Evolutionary conservation across 2,888 invertebrate genomes (phyloP), one percentile per base, ranked within the genome.

Genomic region (Germaria angustata): DNA sequence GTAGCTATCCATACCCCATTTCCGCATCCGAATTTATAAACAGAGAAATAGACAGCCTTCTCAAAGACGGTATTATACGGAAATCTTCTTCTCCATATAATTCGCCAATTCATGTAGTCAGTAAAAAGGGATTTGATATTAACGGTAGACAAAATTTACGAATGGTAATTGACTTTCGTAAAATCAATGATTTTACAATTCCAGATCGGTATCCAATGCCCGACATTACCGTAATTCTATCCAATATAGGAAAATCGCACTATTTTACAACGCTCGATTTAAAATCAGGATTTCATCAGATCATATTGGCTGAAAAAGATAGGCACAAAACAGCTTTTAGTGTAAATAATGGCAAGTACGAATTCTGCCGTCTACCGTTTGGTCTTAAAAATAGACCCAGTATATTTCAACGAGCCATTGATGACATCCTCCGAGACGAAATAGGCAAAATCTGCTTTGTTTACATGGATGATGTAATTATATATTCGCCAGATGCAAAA

Each of bases 401-500:
- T n/a, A n/a, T n/a, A n/a, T n/a, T n/a, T n/a, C n/a, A n/a, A 0
- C 66, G 84, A 2, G 55, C 69, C 24, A 65, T n/a, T n/a, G n/a
- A n/a, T n/a, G 80, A n/a, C n/a, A n/a, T n/a, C n/a, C n/a, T n/a
- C n/a, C n/a, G n/a, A n/a, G n/a, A n/a, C n/a, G n/a, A n/a, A 9
- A 84, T 84, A 24, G 81, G 82, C 2, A 84, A 71, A 61, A 72
- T 20, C 20, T 84, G 80, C 17, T 75, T 83, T 49, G 84, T n/a
- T n/a, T 15, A 41, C 0, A 24, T 28, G 24, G 24, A 5, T 13
- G 11, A 51, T 8, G 9, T 53, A n/a, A 53, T 34, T 20, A 32
- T 55, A n/a, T 41, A 0, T 41, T 41, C 6, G n/a, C 41, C 13
- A 41, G 13, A 6, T 32, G 32, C 5, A 32, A 5, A 32, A 7